A percentile compares a stretch with the other conserved stretches of the same genome.
phyloP scores from a whole-genome alignment of 2,797 vertebrate species.

The Eutrigla gurnardus region DNA sequence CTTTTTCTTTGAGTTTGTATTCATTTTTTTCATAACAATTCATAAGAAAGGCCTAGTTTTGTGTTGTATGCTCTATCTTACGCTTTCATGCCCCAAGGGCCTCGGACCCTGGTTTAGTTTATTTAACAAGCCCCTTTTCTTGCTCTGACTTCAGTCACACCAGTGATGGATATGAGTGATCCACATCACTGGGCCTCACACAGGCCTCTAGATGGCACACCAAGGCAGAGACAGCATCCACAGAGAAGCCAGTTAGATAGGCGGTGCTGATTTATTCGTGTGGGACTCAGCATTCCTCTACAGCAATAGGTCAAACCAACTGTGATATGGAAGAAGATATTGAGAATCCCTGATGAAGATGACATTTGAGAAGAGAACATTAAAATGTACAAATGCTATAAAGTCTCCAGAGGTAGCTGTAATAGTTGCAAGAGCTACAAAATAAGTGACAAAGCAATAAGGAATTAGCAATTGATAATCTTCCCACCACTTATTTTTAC shows the following conservation, averaged over 20 bases:
- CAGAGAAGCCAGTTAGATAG: conserved; percentile 41
- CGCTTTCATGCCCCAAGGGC: neutral
- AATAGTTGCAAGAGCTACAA: neutral
- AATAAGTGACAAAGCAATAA: conserved; percentile 10
- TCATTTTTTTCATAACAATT: neutral
- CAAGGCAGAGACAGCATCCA: conserved; percentile 75
- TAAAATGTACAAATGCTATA: conserved; percentile 21
- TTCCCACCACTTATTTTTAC: neutral
- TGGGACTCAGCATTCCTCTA: conserved; percentile 60
- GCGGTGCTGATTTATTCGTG: conserved; percentile 50
- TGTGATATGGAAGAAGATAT: conserved; percentile 47
- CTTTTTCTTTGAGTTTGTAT: neutral
- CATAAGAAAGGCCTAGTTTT: neutral
- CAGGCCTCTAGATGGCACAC: conserved; percentile 86
- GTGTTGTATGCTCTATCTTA: neutral
- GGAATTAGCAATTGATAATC: neutral
- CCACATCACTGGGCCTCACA: conserved; percentile 53
- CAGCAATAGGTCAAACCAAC: conserved; percentile 52
- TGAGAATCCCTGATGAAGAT: conserved; percentile 22
- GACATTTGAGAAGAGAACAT: conserved; percentile 26
- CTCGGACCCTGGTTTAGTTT: neutral
- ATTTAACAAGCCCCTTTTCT: conserved; percentile 12
- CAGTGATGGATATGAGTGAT: conserved; percentile 50
- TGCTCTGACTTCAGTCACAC: conserved; percentile 21
- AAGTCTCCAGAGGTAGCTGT: conserved; percentile 10